phyloP scores from a whole-genome alignment of 1,140 invertebrate genomes.

The Hyphantria cunea region DNA sequence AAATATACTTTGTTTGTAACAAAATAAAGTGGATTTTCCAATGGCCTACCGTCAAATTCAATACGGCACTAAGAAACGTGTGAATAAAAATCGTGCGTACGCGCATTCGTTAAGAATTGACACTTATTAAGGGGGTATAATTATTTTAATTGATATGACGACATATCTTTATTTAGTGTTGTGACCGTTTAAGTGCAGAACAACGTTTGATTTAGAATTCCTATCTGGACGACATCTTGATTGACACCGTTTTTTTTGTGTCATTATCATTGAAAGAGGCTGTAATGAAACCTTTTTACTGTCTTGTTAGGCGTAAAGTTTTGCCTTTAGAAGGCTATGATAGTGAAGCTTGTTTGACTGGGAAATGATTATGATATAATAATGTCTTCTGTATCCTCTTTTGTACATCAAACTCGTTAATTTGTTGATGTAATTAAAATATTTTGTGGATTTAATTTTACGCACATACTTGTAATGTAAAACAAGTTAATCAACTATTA shows the following conservation, averaged over 20 bases:
- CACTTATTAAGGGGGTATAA: slow-evolving; percentile 79
- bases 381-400: background rate
- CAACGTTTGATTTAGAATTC: slow-evolving; percentile 75
- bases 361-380: slow-evolving; percentile 9
- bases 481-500: too few species aligned
- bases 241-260: slow-evolving; percentile 29
- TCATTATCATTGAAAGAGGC: slow-evolving; percentile 27
- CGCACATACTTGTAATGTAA: too few species aligned
- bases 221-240: slow-evolving; percentile 38
- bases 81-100: slow-evolving; percentile 80
- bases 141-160: slow-evolving; percentile 81
- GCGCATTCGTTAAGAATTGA: slow-evolving; percentile 81
- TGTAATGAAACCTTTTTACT: slow-evolving; percentile 27
- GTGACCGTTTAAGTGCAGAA: slow-evolving; percentile 55
- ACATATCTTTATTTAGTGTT: slow-evolving; percentile 73
- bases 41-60: slow-evolving; percentile 19
- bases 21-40: slow-evolving; percentile 46
- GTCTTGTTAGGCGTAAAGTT: background rate
- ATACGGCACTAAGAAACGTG: slow-evolving; percentile 57
- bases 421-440: too few species aligned
- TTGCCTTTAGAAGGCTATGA: slow-evolving; percentile 1
- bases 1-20: slow-evolving; percentile 45
- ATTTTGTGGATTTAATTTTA: too few species aligned
- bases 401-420: background rate
- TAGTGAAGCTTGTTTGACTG: background rate